Evolutionary conservation across 1,140 invertebrate species (phyloP), one percentile per base, ranked within the genome.

Genomic region (Capitella teleta): DNA sequence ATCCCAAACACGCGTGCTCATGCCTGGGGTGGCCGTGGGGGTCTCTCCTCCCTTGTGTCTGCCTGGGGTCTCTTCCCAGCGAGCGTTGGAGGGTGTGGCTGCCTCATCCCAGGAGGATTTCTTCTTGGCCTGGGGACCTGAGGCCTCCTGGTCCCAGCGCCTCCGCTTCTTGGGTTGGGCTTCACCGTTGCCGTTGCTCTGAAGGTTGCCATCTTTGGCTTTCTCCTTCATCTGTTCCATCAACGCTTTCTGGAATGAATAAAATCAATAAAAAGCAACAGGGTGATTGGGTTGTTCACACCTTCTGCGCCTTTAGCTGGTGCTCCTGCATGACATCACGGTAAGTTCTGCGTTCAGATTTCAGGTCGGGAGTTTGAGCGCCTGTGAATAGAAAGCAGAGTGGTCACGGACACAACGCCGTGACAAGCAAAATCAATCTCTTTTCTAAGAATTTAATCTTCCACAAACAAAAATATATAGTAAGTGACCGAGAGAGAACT

Each of bases 1-100:
- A 68, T 98, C 94, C 90, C 93, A 98, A 67, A 90, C 85, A 56
- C 90, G 78, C 2, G 86, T 86, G 57, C 72, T 73, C 42, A 82
- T 75, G 4, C 84, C 83, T 0, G 91, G 89, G 10, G 89, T 94
- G 0, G 87, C 88, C 4, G 89, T 89, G 0, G 91, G 91, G 0
- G 91, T 96, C 70, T 93, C 90, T 19, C 81, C 80, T 3, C 84
- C 85, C 57, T 85, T 85, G 1, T 79, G 51, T 42, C 87, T 81
- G 0, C 89, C 90, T 0, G 95, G 94, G n/a, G 94, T 98, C 73
- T 97, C 94, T 68, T 96, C 94, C 94, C 94, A 98, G 28, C 25
- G 51, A 41, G 57, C 61, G 47, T 61, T 61, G 25, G 66, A 68
- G 6, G 67, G 61, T 16, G 69, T 68, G 23, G 52, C 49, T 8